A percentile compares a stretch with the other conserved stretches of the same genome.
phyloP scores from a whole-genome alignment of 2,797 vertebrate species.

The Xenentodon cancila region DNA sequence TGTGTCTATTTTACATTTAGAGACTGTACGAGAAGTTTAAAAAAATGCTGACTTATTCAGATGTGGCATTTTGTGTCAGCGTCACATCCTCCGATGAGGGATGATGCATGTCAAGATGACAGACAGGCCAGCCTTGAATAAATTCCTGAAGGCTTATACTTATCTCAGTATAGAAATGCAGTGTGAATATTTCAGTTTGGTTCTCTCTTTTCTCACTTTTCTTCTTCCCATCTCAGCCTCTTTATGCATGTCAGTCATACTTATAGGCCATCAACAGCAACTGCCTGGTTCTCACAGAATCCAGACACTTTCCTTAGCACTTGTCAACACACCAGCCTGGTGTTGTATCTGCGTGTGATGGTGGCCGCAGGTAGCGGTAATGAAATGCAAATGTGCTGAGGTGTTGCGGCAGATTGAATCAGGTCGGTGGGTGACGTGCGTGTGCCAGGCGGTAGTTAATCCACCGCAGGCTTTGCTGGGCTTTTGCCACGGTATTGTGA shows the following conservation, averaged over 20 bases:
- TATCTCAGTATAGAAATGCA: not conserved
- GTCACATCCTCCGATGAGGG: conserved; percentile 49
- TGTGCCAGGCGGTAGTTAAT: conserved; percentile 51
- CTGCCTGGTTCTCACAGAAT: conserved; percentile 48
- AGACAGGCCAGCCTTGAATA: conserved; percentile 21
- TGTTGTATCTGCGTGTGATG: conserved; percentile 17
- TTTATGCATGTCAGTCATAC: conserved; percentile 50
- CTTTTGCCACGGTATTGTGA: conserved; percentile 40
- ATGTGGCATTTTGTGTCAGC: conserved; percentile 28
- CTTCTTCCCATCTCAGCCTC: conserved; percentile 18
- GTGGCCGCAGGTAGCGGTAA: conserved; percentile 54
- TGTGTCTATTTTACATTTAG: conserved; percentile 35
- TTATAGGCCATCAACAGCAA: conserved; percentile 50
- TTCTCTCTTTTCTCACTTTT: conserved; percentile 28
- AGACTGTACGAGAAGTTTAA: conserved; percentile 35
- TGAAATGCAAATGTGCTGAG: conserved; percentile 64
- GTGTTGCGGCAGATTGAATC: conserved; percentile 40
- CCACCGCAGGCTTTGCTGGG: conserved; percentile 52
- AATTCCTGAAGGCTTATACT: conserved; percentile 10
- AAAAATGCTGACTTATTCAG: conserved; percentile 52
- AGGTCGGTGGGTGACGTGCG: conserved; percentile 11
- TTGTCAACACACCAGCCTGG: conserved; percentile 39
- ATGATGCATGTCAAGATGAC: conserved; percentile 31
- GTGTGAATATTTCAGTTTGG: conserved; percentile 15
- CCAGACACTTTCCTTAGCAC: conserved; percentile 49